phyloP scores from a whole-genome alignment of 2,888 invertebrate genomes.

The Drosophila nr. fundita region DNA sequence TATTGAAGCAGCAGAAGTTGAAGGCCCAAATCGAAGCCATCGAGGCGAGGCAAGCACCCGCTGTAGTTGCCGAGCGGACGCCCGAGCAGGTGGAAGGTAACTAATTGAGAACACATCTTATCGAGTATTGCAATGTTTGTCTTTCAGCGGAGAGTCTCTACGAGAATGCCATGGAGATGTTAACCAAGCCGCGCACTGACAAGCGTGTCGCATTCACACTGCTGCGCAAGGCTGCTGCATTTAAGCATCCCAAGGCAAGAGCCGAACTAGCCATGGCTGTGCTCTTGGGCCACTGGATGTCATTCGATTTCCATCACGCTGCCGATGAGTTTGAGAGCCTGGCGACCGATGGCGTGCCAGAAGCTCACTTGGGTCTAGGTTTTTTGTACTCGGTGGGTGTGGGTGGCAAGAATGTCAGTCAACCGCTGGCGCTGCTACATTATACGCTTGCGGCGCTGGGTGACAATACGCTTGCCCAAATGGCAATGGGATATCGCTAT shows the following conservation, averaged over 20 bases:
- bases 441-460: constrained; percentile 96
- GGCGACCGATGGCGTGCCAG: constrained; percentile 91
- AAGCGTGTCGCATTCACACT: constrained; percentile 91
- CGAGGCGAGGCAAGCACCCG: constrained; percentile 49
- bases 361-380: constrained; percentile 96
- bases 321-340: constrained; percentile 91
- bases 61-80: constrained; percentile 81
- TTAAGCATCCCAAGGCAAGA: constrained; percentile 92
- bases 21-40: constrained; percentile 75
- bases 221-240: constrained; percentile 91
- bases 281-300: constrained; percentile 92
- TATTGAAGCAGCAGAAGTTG: constrained; percentile 72
- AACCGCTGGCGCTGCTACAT: constrained; percentile 94
- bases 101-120: not conserved
- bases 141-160: constrained; percentile 90
- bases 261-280: constrained; percentile 95
- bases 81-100: constrained; percentile 88
- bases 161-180: constrained; percentile 89
- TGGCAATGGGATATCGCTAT: constrained; percentile 98
- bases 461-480: constrained; percentile 96
- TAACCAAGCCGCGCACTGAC: constrained; percentile 90
- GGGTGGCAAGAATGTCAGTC: constrained; percentile 92
- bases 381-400: constrained; percentile 95
- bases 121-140: not conserved
- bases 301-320: constrained; percentile 91